These are phyloP conservation scores for Hemitrygon akajei DNA, from an alignment of 2,797 vertebrate species.

Conservation along the genomic window DNA sequence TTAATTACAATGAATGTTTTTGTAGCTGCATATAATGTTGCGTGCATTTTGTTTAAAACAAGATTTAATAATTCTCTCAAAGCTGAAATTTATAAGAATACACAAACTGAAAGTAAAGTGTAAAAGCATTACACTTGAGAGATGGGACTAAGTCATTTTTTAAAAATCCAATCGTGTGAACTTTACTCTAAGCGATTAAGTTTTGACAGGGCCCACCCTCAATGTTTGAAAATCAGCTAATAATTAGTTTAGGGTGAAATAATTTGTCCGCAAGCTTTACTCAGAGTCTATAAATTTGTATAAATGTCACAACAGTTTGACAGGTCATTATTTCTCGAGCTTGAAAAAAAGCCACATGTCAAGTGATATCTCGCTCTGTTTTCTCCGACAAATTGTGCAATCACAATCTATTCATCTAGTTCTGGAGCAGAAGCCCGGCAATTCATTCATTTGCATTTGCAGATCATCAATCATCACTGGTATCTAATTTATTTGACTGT, in stretches of 20 bases:
- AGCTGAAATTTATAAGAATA: not conserved
- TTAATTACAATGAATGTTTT: not conserved
- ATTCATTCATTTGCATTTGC: slow-evolving; percentile 23
- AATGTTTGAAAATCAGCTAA: slow-evolving; percentile 6
- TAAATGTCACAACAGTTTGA: slow-evolving; percentile 26
- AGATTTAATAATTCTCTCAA: not conserved
- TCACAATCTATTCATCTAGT: slow-evolving; percentile 29
- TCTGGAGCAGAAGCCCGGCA: no score
- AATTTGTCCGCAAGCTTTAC: slow-evolving; percentile 16
- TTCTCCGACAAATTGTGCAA: slow-evolving; percentile 2
- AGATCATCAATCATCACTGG: slow-evolving; percentile 20
- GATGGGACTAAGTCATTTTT: not conserved
- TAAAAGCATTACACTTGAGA: not conserved
- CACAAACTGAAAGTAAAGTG: not conserved
- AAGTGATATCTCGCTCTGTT: slow-evolving; percentile 26
- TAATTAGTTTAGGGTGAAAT: slow-evolving; percentile 19
- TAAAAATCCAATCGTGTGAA: not conserved
- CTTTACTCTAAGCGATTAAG: not conserved
- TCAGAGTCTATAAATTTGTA: slow-evolving; percentile 9
- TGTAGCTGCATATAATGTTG: not conserved
- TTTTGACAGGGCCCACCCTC: not conserved
- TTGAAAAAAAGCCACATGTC: slow-evolving; percentile 15
- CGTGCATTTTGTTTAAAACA: not conserved
- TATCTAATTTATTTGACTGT: not conserved
- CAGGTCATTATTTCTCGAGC: slow-evolving; percentile 9